Percentiles rank a stretch among this genome's conserved stretches.
These are phyloP conservation scores for Adelognathus sp. DNA, from an alignment of 2,888 invertebrate species.

Conservation along the genomic window DNA sequence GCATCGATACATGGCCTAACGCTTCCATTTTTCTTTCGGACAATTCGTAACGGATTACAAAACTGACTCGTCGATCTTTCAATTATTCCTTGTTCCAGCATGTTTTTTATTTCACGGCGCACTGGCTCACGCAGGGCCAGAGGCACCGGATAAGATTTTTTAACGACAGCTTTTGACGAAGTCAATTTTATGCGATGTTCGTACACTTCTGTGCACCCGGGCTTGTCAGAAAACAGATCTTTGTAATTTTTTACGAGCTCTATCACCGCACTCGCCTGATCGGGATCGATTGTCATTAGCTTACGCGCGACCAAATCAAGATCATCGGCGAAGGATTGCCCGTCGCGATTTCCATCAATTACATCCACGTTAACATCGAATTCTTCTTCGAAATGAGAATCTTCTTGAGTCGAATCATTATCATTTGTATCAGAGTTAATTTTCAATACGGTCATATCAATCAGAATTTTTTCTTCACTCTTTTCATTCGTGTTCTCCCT, in stretches of 20 bases:
- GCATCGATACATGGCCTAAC: not conserved
- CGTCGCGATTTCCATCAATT: not conserved
- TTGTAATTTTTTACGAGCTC: not conserved
- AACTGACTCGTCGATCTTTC: slow-evolving; percentile 2
- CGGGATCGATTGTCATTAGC: not conserved
- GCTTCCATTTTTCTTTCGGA: not conserved
- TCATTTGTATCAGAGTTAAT: not conserved
- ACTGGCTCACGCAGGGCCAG: not conserved
- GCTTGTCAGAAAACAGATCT: not conserved
- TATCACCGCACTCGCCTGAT: not conserved
- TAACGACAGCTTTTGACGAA: not conserved
- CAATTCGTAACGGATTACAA: slow-evolving; percentile 14
- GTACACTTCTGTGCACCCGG: not conserved
- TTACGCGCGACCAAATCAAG: not conserved
- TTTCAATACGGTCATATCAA: slow-evolving; percentile 41
- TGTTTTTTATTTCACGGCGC: not conserved
- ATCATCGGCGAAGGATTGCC: slow-evolving; percentile 54
- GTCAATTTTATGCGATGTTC: not conserved
- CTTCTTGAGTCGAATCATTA: not conserved
- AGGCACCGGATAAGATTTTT: not conserved
- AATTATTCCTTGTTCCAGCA: not conserved
- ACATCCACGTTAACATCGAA: not conserved
- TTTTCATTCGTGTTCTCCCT: not conserved
- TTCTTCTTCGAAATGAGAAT: slow-evolving; percentile 46
- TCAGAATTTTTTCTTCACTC: slow-evolving; percentile 66